Evolutionary conservation across 2,797 vertebrate genomes (phyloP).

Genomic region (Spondyliosoma cantharus): DNA sequence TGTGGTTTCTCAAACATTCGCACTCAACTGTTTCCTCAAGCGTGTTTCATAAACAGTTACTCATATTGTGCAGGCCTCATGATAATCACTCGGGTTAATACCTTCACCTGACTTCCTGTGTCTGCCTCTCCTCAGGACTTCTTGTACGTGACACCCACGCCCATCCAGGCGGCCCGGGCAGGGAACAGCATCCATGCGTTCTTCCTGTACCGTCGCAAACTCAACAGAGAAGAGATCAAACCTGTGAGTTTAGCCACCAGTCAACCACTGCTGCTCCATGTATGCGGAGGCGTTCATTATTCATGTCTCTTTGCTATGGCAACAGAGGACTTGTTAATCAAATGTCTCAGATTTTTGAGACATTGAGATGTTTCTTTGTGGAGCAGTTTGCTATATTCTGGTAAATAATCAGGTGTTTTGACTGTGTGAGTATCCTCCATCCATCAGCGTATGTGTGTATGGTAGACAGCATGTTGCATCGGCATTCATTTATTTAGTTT

Average conservation of each 20-base stretch:
- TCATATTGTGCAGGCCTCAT: too few species aligned
- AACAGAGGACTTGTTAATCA: conserved; percentile 22
- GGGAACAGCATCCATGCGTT: conserved; percentile 85
- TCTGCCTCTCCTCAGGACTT: conserved; percentile 85
- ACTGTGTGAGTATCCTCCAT: conserved; percentile 34
- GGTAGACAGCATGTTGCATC: conserved; percentile 20
- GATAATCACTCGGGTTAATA: background rate
- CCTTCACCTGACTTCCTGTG: background rate
- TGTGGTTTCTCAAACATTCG: background rate
- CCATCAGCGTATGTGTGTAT: conserved; percentile 32
- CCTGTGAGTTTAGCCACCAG: conserved; percentile 79
- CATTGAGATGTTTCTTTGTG: conserved; percentile 3
- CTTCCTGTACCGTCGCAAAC: conserved; percentile 85
- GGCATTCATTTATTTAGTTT: conserved; percentile 33
- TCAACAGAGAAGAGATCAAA: conserved; percentile 86
- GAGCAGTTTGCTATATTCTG: background rate
- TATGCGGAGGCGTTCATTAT: conserved; percentile 8
- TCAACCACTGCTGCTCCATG: background rate
- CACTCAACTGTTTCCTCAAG: background rate
- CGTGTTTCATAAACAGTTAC: background rate
- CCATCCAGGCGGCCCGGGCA: conserved; percentile 87
- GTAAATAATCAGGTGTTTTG: conserved; percentile 13
- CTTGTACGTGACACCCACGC: conserved; percentile 89
- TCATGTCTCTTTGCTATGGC: conserved; percentile 45
- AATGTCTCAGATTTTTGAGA: conserved; percentile 14